Evolutionary conservation across 35 echinoderm and acorn worm species (phyloP).

Genomic region (Nesometra sesokonis): DNA sequence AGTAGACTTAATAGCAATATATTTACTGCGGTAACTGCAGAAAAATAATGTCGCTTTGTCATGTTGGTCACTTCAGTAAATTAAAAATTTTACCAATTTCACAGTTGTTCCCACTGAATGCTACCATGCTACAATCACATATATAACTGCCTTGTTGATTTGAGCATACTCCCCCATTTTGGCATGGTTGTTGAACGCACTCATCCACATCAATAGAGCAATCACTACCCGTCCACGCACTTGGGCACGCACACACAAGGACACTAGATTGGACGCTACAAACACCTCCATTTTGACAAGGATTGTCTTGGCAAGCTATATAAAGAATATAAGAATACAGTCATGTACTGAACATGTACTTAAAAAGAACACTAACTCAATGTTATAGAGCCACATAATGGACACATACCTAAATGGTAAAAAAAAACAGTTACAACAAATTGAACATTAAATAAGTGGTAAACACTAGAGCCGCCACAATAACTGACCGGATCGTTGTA

Average conservation of each 20-base stretch:
- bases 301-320: conserved; percentile 8
- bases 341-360: neutral
- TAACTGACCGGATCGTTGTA: too few species aligned
- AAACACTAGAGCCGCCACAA: too few species aligned
- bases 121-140: conserved; percentile 2
- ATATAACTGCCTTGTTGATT: conserved; percentile 15
- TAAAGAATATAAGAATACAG: neutral
- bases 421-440: too few species aligned
- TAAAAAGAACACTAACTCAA: too few species aligned
- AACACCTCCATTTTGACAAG: conserved; percentile 21
- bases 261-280: neutral
- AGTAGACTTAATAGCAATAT: too few species aligned
- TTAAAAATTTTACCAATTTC: conserved; percentile 1
- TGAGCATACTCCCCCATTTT: conserved; percentile 28
- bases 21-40: too few species aligned
- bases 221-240: conserved; percentile 7
- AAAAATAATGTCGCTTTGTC: too few species aligned
- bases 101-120: conserved; percentile 12
- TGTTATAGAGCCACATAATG: too few species aligned
- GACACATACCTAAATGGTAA: too few species aligned
- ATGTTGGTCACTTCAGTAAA: too few species aligned
- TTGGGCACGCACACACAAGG: conserved; percentile 1
- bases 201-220: conserved; percentile 1
- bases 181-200: neutral
- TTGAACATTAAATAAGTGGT: too few species aligned